Conservation (phyloP, 1,140 invertebrate genomes). For the Callitettix versicolor region DNA sequence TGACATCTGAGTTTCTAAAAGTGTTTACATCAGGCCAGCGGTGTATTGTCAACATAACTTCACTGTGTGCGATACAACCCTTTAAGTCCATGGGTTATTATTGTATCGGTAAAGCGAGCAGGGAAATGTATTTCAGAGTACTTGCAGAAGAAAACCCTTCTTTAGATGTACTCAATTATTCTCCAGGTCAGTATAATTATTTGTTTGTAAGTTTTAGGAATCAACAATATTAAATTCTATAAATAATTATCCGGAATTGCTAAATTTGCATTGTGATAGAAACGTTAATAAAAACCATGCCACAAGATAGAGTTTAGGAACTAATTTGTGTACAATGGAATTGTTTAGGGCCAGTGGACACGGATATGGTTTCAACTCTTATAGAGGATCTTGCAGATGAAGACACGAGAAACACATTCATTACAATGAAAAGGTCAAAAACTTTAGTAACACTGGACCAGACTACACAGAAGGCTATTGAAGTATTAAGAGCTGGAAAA, state of each 20-base stretch:
- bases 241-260: background rate
- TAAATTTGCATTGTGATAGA: background rate
- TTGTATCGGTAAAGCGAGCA: conserved; percentile 77
- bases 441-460: conserved; percentile 60
- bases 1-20: conserved; percentile 68
- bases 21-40: conserved; percentile 36
- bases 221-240: background rate
- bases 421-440: conserved; percentile 41
- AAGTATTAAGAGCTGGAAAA: conserved; percentile 55
- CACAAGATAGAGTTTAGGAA: background rate
- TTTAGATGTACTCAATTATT: conserved; percentile 77
- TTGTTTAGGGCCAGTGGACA: conserved; percentile 58
- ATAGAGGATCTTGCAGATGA: conserved; percentile 44
- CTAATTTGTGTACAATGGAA: background rate
- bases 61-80: conserved; percentile 65
- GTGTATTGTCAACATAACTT: conserved; percentile 79
- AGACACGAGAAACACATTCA: conserved; percentile 49
- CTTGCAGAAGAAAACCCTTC: conserved; percentile 70
- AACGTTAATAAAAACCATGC: background rate
- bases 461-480: conserved; percentile 62
- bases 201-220: background rate
- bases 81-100: conserved; percentile 68
- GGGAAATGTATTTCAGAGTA: conserved; percentile 80
- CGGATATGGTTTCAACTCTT: conserved; percentile 72
- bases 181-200: conserved; percentile 52